Evolutionary conservation across 2,888 invertebrate genomes (phyloP).

Genomic region (Pseudanteris insignis): DNA sequence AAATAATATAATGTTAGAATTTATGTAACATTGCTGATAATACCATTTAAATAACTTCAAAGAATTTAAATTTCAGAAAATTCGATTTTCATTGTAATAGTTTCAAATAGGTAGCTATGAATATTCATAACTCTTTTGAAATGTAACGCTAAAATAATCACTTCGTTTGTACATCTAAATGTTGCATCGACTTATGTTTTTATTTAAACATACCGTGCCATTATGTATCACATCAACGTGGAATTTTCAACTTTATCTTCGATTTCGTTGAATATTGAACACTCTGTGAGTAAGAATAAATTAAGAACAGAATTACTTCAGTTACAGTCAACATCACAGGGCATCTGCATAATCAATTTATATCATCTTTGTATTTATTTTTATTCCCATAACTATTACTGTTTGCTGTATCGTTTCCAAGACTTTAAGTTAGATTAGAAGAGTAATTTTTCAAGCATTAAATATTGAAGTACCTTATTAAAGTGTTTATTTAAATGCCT

Average conservation of each 20-base stretch:
- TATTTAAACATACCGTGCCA: slow-evolving; percentile 7
- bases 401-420: slow-evolving; percentile 13
- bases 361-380: slow-evolving; percentile 8
- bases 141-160: slow-evolving; percentile 9
- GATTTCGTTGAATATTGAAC: slow-evolving; percentile 35
- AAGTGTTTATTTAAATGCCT: slow-evolving; percentile 7
- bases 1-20: no score
- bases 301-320: slow-evolving; percentile 29
- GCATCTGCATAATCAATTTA: slow-evolving; percentile 34
- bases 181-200: slow-evolving; percentile 8
- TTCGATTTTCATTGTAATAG: no score
- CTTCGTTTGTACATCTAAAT: no score
- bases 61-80: no score
- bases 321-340: slow-evolving; percentile 17
- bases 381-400: slow-evolving; percentile 9
- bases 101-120: slow-evolving; percentile 1
- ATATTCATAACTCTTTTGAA: slow-evolving; percentile 3
- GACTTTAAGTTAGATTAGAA: no score
- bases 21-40: no score
- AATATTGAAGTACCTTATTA: slow-evolving; percentile 2
- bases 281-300: slow-evolving; percentile 31
- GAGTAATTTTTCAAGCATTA: slow-evolving; percentile 1
- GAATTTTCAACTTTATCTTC: slow-evolving; percentile 13
- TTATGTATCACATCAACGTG: slow-evolving; percentile 16
- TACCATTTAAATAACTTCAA: no score